Evolutionary conservation across 2,113 vertebrate genomes (phyloP).

Genomic region (Brachypodius melanocephalos): DNA sequence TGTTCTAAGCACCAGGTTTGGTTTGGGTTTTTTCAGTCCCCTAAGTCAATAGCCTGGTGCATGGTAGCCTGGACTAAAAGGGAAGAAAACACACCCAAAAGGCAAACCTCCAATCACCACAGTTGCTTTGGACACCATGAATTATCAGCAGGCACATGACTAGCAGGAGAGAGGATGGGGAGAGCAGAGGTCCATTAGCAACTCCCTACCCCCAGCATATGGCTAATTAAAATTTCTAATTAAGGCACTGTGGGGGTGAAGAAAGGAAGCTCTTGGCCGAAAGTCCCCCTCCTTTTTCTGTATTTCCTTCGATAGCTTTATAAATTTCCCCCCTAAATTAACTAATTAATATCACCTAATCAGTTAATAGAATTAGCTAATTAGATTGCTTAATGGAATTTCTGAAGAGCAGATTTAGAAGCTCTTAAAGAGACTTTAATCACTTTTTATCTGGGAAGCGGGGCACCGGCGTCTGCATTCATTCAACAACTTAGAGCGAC

Average conservation of each 20-base stretch:
- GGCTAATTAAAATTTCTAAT: constrained; percentile 67
- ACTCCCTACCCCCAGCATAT: constrained; percentile 45
- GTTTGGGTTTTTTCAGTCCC: neutral
- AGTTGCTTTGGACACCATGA: neutral
- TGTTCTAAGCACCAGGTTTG: neutral
- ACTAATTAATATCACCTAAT: constrained; percentile 73
- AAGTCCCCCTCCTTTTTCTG: constrained; percentile 49
- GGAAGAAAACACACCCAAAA: neutral
- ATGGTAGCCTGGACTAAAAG: neutral
- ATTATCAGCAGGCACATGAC: neutral
- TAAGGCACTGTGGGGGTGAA: constrained; percentile 50
- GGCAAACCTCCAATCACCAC: neutral
- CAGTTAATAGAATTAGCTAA: constrained; percentile 75
- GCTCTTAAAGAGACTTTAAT: constrained; percentile 66
- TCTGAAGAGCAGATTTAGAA: constrained; percentile 69
- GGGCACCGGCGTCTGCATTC: neutral
- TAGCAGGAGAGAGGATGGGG: neutral
- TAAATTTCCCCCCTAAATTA: constrained; percentile 61
- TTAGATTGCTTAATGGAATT: constrained; percentile 71
- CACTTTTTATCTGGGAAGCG: constrained; percentile 63
- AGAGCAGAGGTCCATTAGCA: neutral
- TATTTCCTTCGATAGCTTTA: constrained; percentile 54
- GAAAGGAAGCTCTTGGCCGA: constrained; percentile 36
- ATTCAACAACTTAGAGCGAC: neutral
- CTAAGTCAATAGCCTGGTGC: neutral